Evolutionary conservation across 1,140 invertebrate genomes (phyloP).

Genomic region (Hetaerina americana): DNA sequence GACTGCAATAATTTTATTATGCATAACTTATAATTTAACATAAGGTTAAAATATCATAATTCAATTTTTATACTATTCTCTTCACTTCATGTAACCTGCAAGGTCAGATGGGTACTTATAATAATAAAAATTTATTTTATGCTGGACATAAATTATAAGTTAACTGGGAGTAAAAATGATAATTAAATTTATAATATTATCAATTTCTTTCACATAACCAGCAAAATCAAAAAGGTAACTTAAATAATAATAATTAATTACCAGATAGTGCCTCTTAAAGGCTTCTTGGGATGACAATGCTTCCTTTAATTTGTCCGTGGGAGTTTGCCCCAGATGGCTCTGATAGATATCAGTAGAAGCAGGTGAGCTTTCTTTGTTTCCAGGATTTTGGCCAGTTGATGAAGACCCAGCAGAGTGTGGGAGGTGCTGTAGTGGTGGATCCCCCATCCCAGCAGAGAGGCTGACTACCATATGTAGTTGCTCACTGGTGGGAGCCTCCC

Average conservation of each 20-base stretch:
- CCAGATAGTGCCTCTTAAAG: constrained; percentile 81
- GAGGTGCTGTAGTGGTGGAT: constrained; percentile 31
- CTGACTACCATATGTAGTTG: constrained; percentile 82
- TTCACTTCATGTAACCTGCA: too few species aligned
- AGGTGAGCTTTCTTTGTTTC: neutral
- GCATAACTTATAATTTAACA: too few species aligned
- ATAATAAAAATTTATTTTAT: too few species aligned
- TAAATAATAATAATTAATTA: constrained; percentile 26
- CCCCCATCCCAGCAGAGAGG: constrained; percentile 78
- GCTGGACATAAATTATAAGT: too few species aligned
- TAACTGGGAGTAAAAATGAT: too few species aligned
- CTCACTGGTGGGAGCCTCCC: constrained; percentile 58
- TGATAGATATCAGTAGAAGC: neutral
- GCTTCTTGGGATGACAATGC: constrained; percentile 78
- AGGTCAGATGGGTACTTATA: too few species aligned
- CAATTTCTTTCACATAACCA: neutral
- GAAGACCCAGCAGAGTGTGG: neutral
- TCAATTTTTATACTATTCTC: too few species aligned
- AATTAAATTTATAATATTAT: too few species aligned
- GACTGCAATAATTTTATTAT: too few species aligned
- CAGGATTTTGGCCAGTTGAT: neutral
- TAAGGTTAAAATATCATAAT: too few species aligned
- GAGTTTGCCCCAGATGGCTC: constrained; percentile 36
- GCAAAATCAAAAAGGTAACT: neutral
- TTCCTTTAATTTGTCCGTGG: constrained; percentile 76